phyloP scores from a whole-genome alignment of 1,140 invertebrate species.

The Delia radicum region DNA sequence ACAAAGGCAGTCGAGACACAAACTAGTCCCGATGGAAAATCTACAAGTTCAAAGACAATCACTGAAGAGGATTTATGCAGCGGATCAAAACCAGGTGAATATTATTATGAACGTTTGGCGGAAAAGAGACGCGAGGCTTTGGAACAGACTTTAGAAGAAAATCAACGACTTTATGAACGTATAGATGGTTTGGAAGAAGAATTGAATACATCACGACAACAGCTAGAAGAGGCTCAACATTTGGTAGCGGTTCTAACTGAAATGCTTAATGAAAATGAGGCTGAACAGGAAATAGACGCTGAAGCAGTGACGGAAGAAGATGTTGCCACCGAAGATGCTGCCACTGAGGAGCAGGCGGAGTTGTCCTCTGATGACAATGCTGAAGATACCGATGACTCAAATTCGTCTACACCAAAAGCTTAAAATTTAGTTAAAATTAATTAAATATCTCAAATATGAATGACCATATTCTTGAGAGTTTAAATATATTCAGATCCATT shows the following conservation, averaged over 20 bases:
- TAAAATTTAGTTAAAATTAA: neutral
- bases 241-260: conserved; percentile 65
- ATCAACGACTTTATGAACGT: conserved; percentile 58
- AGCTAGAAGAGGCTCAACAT: conserved; percentile 63
- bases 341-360: conserved; percentile 20
- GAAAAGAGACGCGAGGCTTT: conserved; percentile 63
- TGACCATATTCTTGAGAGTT: neutral
- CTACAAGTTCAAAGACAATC: conserved; percentile 27
- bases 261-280: conserved; percentile 50
- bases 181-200: conserved; percentile 62
- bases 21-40: conserved; percentile 31
- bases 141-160: conserved; percentile 63
- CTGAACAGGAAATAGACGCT: conserved; percentile 31
- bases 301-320: conserved; percentile 39
- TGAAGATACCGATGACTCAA: neutral
- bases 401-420: neutral
- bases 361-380: neutral
- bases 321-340: conserved; percentile 30
- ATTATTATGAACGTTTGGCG: conserved; percentile 66
- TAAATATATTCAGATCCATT: neutral
- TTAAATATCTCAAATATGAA: neutral
- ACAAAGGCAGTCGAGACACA: conserved; percentile 43
- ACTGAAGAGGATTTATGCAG: conserved; percentile 60
- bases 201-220: conserved; percentile 63
- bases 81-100: conserved; percentile 61